Conservation (phyloP, 2,888 invertebrate species). For the Thereva nobilitata region DNA sequence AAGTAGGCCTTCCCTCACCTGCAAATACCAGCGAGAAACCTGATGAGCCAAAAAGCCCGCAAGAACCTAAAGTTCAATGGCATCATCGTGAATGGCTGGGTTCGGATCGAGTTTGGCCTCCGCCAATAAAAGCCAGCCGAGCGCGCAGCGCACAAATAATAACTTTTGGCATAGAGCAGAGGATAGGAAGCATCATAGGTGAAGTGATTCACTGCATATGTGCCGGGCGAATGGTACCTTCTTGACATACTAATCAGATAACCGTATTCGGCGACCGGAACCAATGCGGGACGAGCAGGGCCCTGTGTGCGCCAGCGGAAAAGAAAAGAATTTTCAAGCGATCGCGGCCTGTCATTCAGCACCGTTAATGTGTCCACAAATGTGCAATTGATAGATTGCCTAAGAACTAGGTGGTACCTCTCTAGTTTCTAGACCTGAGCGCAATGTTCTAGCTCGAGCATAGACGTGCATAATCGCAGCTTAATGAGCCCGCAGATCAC, state of each 20-base stretch:
- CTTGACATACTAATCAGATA: slow-evolving; percentile 36
- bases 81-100: slow-evolving; percentile 10
- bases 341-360: slow-evolving; percentile 9
- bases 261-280: slow-evolving; percentile 36
- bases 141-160: slow-evolving; percentile 10
- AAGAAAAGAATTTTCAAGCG: slow-evolving; percentile 15
- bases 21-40: slow-evolving; percentile 24
- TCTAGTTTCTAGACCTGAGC: too few relatives aligned
- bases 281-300: slow-evolving; percentile 18
- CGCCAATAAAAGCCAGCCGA: background rate
- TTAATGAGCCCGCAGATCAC: too few relatives aligned
- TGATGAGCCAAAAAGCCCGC: slow-evolving; percentile 14
- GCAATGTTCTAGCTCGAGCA: too few relatives aligned
- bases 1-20: slow-evolving; percentile 15
- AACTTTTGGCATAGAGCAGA: slow-evolving; percentile 4
- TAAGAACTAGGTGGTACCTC: too few relatives aligned
- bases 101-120: background rate
- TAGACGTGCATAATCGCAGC: too few relatives aligned
- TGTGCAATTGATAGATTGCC: slow-evolving; percentile 14
- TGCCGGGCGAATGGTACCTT: slow-evolving; percentile 23
- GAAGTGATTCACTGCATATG: slow-evolving; percentile 14
- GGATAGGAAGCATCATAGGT: background rate
- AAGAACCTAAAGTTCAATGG: slow-evolving; percentile 26
- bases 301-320: slow-evolving; percentile 14
- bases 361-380: slow-evolving; percentile 25